Base-by-base conservation (phyloP, 2,888 invertebrate species). In the Trissonchulus latispiculum region DNA sequence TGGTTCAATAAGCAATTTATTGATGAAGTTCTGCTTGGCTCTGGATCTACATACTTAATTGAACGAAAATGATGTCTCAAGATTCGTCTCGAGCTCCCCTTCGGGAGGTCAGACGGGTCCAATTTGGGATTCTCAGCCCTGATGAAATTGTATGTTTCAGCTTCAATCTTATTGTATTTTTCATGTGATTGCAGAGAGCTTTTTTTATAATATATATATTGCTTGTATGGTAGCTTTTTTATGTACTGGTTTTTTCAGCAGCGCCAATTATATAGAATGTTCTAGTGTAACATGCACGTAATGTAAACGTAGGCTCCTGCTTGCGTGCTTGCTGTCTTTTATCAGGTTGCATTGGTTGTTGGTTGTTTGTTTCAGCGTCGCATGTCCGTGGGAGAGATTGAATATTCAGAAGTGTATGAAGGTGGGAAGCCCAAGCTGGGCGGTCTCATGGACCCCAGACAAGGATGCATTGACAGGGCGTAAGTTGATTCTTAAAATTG, bases 361-460 rank as follows among this genome's bases (percentile, higher is more conserved):
- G n/a, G n/a, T n/a, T n/a, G n/a, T n/a, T 78, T 74, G 81, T 87
- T 87, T 78, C 84, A 94, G 94, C 90, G 94, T 75, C 92, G 95
- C 68, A 95, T 95, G 95, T 96, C 96, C 73, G 96, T 96, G 78
- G 83, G 83, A 3, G 94, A 94, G 0, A 93, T 97, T 78, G 90
- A 90, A 83, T 96, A 92, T 84, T 91, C 97, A 1, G 99, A 99
- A 86, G 95, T 96, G 0, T 93, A 95, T 90, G 97, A 99, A 87
- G 95, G 95, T 70, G 97, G 97, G 32, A 89, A 96, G 67, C 97
- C 99, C 0, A 99, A 99, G 84, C 85, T 96, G 75, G 95, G 96
- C 0, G 99, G 99, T 36, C 89, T 99, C 77, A 99, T 99, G 97
- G 99, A 99, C 85, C 99, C 99, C 0, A 87, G 99, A 73, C 97